These are phyloP conservation scores for Cynopterus brachyotis DNA, from an alignment of 2,113 vertebrate genomes.

Conservation along the genomic window DNA sequence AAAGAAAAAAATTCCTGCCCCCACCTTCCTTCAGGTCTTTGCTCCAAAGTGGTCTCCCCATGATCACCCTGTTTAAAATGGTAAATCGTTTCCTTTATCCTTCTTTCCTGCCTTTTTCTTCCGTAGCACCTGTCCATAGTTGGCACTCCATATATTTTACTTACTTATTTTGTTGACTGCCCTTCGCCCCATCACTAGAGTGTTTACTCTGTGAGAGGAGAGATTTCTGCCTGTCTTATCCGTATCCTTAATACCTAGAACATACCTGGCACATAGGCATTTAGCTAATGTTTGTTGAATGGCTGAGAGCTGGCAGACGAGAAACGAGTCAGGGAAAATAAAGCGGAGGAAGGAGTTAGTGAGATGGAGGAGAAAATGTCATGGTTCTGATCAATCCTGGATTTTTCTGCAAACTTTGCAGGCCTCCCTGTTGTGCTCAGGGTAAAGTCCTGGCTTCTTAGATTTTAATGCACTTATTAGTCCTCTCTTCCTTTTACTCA, in stretches of 20 bases:
- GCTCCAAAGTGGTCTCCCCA: neutral
- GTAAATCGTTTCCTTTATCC: neutral
- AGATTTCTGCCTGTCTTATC: neutral
- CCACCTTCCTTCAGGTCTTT: neutral
- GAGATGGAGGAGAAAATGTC: neutral
- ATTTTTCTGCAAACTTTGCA: neutral
- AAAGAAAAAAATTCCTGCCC: neutral
- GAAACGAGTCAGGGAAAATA: neutral
- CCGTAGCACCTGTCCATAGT: accelerated
- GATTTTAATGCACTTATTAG: neutral
- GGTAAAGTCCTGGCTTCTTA: neutral
- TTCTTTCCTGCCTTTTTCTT: neutral
- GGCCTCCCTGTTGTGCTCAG: neutral
- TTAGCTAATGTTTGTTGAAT: slow-evolving; percentile 18
- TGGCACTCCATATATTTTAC: neutral
- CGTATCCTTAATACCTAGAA: neutral
- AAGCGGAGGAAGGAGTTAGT: neutral
- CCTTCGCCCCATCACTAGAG: neutral
- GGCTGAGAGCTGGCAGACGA: slow-evolving; percentile 11
- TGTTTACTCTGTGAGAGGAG: neutral
- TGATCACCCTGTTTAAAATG: neutral
- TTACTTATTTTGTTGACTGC: neutral
- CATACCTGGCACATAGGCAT: neutral
- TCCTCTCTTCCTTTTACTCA: neutral
- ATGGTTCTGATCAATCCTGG: neutral